Evolutionary conservation across 2,888 invertebrate genomes (phyloP).

Genomic region (Oxycera nigricornis): DNA sequence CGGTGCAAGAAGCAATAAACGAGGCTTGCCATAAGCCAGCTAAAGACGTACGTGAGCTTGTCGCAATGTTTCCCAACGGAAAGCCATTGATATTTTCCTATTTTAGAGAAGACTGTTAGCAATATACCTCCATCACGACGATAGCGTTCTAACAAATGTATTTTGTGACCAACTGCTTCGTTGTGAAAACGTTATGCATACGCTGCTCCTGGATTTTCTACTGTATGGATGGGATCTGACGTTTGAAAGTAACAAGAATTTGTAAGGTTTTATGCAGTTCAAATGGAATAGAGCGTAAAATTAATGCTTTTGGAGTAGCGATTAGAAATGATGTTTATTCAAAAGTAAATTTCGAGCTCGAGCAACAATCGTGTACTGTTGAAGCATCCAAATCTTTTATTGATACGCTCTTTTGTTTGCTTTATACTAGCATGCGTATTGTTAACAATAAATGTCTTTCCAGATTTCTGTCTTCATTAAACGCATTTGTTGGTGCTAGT

Average conservation of each 20-base stretch:
- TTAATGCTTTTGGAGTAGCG: neutral
- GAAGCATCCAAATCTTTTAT: neutral
- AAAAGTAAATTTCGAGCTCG: neutral
- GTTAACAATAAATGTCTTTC: too few species aligned
- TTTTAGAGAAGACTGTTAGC: constrained; percentile 88
- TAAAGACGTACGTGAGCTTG: constrained; percentile 67
- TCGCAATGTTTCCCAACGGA: neutral
- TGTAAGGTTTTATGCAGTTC: constrained; percentile 63
- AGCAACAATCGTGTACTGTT: neutral
- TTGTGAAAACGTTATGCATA: constrained; percentile 88
- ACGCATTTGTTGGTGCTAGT: constrained; percentile 78
- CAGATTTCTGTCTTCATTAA: constrained; percentile 79
- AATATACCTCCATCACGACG: constrained; percentile 96
- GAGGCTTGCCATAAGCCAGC: constrained; percentile 90
- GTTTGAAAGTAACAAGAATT: constrained; percentile 81
- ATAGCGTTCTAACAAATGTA: constrained; percentile 92
- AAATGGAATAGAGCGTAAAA: neutral
- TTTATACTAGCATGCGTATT: too few species aligned
- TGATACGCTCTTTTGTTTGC: constrained; percentile 42
- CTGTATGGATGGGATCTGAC: constrained; percentile 98
- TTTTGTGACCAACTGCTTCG: constrained; percentile 96
- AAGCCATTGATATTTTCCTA: constrained; percentile 5
- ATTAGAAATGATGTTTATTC: neutral
- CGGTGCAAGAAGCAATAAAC: constrained; percentile 87
- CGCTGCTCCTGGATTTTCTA: constrained; percentile 87